These are phyloP conservation scores for Buphagus erythrorhynchus DNA, from an alignment of 2,797 vertebrate genomes.

Conservation along the genomic window DNA sequence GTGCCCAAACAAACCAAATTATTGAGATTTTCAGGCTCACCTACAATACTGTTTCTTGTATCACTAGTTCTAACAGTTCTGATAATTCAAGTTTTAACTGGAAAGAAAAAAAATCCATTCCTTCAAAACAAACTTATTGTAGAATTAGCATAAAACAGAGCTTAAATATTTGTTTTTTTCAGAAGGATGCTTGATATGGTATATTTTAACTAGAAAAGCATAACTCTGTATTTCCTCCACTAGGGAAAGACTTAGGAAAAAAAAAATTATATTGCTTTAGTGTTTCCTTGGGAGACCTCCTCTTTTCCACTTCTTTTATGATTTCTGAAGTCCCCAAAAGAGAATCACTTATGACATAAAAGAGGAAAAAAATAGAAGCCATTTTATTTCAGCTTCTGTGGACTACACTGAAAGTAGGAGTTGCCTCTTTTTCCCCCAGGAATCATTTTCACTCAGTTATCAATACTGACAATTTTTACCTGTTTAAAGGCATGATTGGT, in stretches of 20 bases:
- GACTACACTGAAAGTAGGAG: background rate
- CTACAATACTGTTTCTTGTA: background rate
- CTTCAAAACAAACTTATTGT: background rate
- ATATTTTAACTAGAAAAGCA: background rate
- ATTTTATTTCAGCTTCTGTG: background rate
- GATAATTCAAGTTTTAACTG: background rate
- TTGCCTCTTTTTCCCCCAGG: background rate
- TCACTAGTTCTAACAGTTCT: background rate
- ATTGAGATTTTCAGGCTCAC: background rate
- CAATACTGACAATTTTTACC: conserved; percentile 8
- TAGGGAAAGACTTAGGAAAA: background rate
- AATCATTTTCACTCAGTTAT: background rate
- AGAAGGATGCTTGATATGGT: background rate
- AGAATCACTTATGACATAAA: background rate
- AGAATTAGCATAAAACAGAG: background rate
- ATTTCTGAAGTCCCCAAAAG: background rate
- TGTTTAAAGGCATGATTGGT: background rate
- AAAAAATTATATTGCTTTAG: background rate
- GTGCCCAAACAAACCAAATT: background rate
- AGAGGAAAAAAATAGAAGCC: background rate
- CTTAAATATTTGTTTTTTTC: background rate
- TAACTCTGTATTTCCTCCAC: background rate
- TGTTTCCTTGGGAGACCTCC: background rate
- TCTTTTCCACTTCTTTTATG: background rate
- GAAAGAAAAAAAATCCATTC: background rate